phyloP scores from a whole-genome alignment of 2,888 invertebrate genomes.

The Anaspis maculata region DNA sequence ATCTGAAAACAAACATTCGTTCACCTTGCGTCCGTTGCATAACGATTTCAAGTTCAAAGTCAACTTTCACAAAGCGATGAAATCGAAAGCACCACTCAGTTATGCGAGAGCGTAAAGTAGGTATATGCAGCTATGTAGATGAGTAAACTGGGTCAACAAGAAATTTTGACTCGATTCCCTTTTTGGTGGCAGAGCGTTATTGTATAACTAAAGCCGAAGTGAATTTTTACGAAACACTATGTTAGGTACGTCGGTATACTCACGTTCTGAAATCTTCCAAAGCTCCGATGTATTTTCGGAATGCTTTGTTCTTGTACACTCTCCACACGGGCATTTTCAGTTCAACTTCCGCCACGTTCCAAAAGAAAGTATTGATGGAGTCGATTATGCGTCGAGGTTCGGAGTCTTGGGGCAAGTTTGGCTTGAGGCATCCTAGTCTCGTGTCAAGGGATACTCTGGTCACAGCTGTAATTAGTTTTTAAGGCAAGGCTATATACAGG shows the following conservation, averaged over 20 bases:
- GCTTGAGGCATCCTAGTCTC: constrained; percentile 64
- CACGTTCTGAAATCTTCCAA: constrained; percentile 65
- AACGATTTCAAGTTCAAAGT: constrained; percentile 13
- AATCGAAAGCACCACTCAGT: neutral
- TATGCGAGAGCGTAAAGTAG: no score
- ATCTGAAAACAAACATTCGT: constrained; percentile 32
- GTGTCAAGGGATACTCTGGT: constrained; percentile 76
- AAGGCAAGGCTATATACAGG: no score
- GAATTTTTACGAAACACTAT: no score
- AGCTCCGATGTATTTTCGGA: constrained; percentile 61
- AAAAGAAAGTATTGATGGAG: constrained; percentile 69
- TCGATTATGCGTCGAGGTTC: constrained; percentile 70
- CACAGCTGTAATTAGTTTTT: constrained; percentile 50
- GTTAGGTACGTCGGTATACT: constrained; percentile 25
- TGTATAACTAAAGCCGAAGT: no score
- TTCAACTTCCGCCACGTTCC: constrained; percentile 67
- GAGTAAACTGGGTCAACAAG: no score
- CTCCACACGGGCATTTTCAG: constrained; percentile 69
- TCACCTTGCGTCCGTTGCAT: constrained; percentile 7
- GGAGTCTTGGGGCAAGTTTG: constrained; percentile 42
- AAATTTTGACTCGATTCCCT: no score
- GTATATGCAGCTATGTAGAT: no score
- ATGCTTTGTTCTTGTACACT: constrained; percentile 59
- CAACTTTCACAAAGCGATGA: constrained; percentile 7
- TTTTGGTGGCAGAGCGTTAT: no score